Conservation (phyloP, 2,113 vertebrate species). For the Forbesichthys agassizii region DNA sequence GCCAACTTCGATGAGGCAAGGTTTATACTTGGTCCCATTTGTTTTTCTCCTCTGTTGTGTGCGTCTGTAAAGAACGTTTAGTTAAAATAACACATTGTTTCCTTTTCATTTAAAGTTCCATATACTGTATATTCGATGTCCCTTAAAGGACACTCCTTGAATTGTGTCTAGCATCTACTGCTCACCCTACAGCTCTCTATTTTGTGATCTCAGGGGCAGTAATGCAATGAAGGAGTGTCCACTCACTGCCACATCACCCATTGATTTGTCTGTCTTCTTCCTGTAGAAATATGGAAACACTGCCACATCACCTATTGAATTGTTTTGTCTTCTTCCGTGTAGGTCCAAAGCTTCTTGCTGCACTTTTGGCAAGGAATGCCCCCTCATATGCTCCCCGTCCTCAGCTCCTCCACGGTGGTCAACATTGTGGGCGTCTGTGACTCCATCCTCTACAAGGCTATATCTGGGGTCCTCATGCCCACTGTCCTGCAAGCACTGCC, state of each 20-base stretch:
- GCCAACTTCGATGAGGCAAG: conserved; percentile 99
- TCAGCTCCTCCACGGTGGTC: conserved; percentile 93
- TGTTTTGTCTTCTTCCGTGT: conserved; percentile 24
- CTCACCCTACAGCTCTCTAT: no score
- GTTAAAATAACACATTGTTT: neutral
- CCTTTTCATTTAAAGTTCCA: neutral
- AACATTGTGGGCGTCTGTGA: conserved; percentile 98
- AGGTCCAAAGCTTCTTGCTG: conserved; percentile 99
- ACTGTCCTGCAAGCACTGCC: conserved; percentile 96
- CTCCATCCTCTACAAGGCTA: conserved; percentile 98
- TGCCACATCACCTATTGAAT: neutral
- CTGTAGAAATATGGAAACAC: neutral
- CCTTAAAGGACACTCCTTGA: neutral
- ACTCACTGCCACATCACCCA: neutral
- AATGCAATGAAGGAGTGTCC: neutral
- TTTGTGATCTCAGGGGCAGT: no score
- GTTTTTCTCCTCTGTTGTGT: neutral
- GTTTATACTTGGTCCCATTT: conserved; percentile 19
- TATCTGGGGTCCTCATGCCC: conserved; percentile 98
- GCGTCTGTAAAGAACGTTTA: neutral
- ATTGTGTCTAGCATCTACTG: no score
- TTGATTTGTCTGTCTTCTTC: conserved; percentile 10
- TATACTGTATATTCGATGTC: neutral
- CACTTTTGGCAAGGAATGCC: conserved; percentile 99
- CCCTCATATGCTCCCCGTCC: conserved; percentile 95